Percentiles rank a stretch among this genome's conserved stretches.
Evolutionary conservation across 2,888 invertebrate species (phyloP).

Genomic region (Tuberolachnus salignus): DNA sequence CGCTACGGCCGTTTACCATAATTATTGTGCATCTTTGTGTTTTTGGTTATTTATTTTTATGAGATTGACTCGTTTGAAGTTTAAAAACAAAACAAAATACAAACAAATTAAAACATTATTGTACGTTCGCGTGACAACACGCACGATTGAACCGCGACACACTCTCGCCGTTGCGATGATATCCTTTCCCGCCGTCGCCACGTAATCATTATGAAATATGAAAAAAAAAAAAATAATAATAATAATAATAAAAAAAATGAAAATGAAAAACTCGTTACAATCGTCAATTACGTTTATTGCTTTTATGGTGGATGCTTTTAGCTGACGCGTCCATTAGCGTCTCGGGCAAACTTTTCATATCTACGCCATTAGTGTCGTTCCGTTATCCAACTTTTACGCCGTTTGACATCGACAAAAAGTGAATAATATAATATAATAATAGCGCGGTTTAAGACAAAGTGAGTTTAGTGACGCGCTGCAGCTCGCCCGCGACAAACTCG

Average conservation of each 20-base stretch:
- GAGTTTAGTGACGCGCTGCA: no score
- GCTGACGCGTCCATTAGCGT: conserved; percentile 52
- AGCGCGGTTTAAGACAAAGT: background rate
- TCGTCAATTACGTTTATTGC: conserved; percentile 56
- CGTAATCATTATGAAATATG: conserved; percentile 31
- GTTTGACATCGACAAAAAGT: conserved; percentile 37
- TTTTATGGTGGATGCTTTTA: conserved; percentile 49
- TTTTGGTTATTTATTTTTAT: conserved; percentile 1
- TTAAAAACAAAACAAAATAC: background rate
- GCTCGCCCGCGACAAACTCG: background rate
- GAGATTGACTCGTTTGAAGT: conserved; percentile 14
- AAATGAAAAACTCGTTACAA: conserved; percentile 32
- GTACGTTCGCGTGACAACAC: conserved; percentile 39
- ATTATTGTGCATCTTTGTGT: background rate
- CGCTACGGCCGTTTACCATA: no score
- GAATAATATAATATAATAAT: conserved; percentile 28
- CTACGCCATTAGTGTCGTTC: conserved; percentile 51
- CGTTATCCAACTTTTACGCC: conserved; percentile 34
- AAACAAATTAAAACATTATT: background rate
- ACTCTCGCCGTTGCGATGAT: conserved; percentile 10
- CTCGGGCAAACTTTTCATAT: conserved; percentile 50
- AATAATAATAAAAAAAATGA: conserved; percentile 18
- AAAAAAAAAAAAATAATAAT: background rate
- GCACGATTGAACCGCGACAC: conserved; percentile 35
- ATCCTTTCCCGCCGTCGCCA: background rate